Evolutionary conservation across 1,140 invertebrate species (phyloP).

Genomic region (Linepithema humile): DNA sequence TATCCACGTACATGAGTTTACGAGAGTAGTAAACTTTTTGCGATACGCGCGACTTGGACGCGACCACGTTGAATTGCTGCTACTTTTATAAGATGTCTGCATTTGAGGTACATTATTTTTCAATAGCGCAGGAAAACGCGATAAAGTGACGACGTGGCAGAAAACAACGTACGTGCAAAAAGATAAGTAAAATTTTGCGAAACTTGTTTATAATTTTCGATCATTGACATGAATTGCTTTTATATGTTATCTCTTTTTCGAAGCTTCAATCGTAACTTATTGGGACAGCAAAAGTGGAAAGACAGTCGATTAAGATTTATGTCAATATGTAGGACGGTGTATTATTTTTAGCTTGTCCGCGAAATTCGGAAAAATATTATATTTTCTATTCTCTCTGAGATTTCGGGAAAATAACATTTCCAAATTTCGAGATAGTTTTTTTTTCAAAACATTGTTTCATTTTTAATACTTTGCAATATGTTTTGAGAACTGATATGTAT

Average conservation of each 20-base stretch:
- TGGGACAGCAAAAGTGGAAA: slow-evolving; percentile 2
- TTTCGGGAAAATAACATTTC: background rate
- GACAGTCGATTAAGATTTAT: background rate
- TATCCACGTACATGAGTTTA: background rate
- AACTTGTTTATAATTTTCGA: slow-evolving; percentile 1
- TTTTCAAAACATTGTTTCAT: background rate
- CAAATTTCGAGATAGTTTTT: background rate
- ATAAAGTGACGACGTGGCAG: background rate
- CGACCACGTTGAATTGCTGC: background rate
- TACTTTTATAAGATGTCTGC: slow-evolving; percentile 46
- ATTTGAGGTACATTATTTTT: slow-evolving; percentile 38
- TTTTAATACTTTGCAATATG: background rate
- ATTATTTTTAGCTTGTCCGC: background rate
- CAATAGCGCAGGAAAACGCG: slow-evolving; percentile 15
- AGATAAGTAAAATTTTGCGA: background rate
- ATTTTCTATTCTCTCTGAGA: background rate
- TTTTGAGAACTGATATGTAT: background rate
- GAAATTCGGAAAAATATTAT: background rate
- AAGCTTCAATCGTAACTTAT: background rate
- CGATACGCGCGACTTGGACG: slow-evolving; percentile 2
- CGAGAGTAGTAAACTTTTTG: slow-evolving; percentile 36
- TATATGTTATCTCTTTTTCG: background rate
- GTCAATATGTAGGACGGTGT: background rate
- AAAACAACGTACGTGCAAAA: background rate
- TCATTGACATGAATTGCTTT: background rate